Evolutionary conservation across 2,888 invertebrate genomes (phyloP), one percentile per base, ranked within the genome.

Genomic region (Busseola fusca): DNA sequence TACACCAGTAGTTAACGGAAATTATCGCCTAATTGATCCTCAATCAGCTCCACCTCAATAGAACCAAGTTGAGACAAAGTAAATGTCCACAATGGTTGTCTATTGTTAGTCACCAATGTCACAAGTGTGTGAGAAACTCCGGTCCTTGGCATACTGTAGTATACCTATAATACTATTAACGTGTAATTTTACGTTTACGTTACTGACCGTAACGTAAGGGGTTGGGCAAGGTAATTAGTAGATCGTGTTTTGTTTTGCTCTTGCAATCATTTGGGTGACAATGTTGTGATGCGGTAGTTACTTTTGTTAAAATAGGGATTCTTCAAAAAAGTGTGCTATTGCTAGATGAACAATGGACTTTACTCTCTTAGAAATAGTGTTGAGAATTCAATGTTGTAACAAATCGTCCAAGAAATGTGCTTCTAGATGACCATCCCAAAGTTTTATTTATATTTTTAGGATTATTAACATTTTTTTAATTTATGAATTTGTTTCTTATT

Each of bases 121-220:
- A 80, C 70, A 77, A 73, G 78, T 48, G 72, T 81, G 79, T 82
- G 82, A 67, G 79, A 78, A 82, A 63, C 70, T 64, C 7, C 12
- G 60, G 76, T 78, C 84, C 84, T 84, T 84, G 84, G 80, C 84
- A 72, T 59, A 78, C 80, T 77, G 67, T 64, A 48, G 25, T 64
- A 64, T 34, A 58, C 57, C 18, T 45, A 3, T 50, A 68, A 3
- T 50, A 68, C 40, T 48, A 54, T 66, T 64, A 71, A 76, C 72
- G 34, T 74, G 70, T 80, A 74, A 80, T 82, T 82, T 78, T 57
- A 56, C 67, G 76, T 73, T 74, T 69, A 71, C 72, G 68, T 82
- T 65, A 72, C 27, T 40, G 57, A 58, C 64, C 67, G 57, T 76
- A 71, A 68, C 68, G 58, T 56, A 40, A 68, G 54, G 71, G 78